Conservation (phyloP, 2,797 vertebrate genomes). For the Muscicapa striata region DNA sequence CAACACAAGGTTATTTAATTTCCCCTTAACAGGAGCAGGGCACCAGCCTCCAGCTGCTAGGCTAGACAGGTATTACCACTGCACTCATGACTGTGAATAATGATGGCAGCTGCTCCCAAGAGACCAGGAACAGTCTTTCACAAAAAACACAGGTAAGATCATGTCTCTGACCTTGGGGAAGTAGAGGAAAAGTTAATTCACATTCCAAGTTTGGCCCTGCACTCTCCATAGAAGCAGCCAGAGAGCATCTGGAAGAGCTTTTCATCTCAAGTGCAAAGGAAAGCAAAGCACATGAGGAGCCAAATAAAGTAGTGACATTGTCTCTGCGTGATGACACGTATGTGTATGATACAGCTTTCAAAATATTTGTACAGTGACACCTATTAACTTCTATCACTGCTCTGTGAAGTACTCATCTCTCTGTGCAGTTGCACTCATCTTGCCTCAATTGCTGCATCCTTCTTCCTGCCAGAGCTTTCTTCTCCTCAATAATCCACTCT, state of each 20-base stretch:
- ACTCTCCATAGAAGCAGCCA: not conserved
- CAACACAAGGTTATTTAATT: not conserved
- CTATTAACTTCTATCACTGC: slow-evolving; percentile 5
- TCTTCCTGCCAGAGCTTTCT: not conserved
- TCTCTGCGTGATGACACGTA: not conserved
- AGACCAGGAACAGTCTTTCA: not conserved
- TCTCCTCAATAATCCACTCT: slow-evolving; percentile 2
- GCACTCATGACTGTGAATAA: not conserved
- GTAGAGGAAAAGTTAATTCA: not conserved
- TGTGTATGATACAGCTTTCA: not conserved
- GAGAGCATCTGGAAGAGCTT: not conserved
- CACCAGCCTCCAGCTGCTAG: not conserved
- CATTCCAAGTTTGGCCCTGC: not conserved
- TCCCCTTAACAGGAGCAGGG: not conserved
- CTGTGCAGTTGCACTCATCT: not conserved
- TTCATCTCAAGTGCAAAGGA: not conserved
- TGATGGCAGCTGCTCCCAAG: not conserved
- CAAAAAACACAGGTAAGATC: not conserved
- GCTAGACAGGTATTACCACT: not conserved
- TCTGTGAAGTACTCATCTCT: not conserved
- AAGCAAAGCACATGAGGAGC: slow-evolving; percentile 1
- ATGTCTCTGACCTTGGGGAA: not conserved
- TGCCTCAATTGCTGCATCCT: not conserved
- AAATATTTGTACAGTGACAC: not conserved
- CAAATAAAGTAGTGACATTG: not conserved